Base-by-base conservation (phyloP, 2,888 invertebrate species). In the Harmothoe impar region DNA sequence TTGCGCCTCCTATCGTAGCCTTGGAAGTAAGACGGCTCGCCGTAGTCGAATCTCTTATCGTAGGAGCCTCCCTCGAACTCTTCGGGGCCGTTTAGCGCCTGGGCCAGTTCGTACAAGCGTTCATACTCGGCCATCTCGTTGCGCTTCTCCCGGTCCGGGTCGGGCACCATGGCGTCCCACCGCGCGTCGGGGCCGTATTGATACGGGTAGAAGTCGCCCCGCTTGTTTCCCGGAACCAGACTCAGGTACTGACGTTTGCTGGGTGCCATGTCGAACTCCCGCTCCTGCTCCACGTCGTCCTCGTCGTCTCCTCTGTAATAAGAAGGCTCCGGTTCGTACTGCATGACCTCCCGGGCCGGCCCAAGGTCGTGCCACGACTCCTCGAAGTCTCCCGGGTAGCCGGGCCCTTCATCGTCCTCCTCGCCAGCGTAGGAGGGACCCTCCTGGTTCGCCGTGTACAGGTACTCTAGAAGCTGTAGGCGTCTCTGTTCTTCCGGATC, bases 161-260 rank as follows among this genome's bases (percentile, higher is more conserved):
- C 90, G 0, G 84, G 23, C 15, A 90, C 90, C 62, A 90, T 25
- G 35, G 90, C 90, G 5, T 54, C 81, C 90, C 90, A 90, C 29
- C 90, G 20, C 15, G 52, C 90, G 31, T 90, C 90, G 17, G 90
- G 81, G 3, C 90, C 90, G 31, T 84, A 90, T 29, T 78, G 56
- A 54, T 78, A 81, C 0, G 90, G 90, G 56, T 90, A 90, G n/a
- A 90, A 90, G n/a, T 51, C 52, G 0, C 12, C 81, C 43, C 81
- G 0, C 81, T 81, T 81, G 15, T 33, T n/a, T 0, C 86, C 86
- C 3, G 89, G 89, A 1, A 89, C 89, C 3, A 89, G 25, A 77
- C 89, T 89, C 51, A 89, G 43, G 51, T 89, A 89, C 78, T 89
- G 90, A 23, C 90, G 90, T 33, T 90, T 89, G 52, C 72, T 77